These are phyloP conservation scores for Cryptocheilus praepositus DNA, from an alignment of 2,888 invertebrate genomes.

Conservation along the genomic window DNA sequence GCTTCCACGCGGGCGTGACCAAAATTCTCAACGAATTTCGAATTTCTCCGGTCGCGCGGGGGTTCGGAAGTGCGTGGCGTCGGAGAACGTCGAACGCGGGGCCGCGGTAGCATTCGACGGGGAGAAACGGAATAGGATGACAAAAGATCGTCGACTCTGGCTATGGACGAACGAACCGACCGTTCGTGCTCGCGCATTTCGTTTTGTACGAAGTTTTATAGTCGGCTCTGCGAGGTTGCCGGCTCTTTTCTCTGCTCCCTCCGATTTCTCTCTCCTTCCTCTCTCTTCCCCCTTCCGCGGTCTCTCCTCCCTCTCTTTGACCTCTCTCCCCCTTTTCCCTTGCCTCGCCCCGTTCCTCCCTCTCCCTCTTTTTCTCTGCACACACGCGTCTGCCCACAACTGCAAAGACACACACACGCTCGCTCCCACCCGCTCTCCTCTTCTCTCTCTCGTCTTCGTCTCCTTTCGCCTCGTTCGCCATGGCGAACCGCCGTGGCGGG, in stretches of 20 bases:
- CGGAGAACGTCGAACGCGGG: too few species aligned
- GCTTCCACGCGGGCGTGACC: too few species aligned
- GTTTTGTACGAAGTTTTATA: slow-evolving; percentile 66
- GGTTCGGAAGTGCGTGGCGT: too few species aligned
- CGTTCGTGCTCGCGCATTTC: slow-evolving; percentile 55
- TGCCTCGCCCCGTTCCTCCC: slow-evolving; percentile 2
- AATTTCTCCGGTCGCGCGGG: too few species aligned
- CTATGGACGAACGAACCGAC: slow-evolving; percentile 45
- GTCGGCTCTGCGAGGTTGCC: slow-evolving; percentile 66
- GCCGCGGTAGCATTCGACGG: too few species aligned
- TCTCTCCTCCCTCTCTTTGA: slow-evolving; percentile 4
- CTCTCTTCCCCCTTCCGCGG: slow-evolving; percentile 12
- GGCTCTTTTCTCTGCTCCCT: slow-evolving; percentile 53
- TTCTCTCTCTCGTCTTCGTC: slow-evolving; percentile 13
- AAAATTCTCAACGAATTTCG: too few species aligned
- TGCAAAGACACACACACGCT: slow-evolving; percentile 16
- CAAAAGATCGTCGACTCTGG: slow-evolving; percentile 37
- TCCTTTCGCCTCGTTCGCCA: not conserved
- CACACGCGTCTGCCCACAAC: slow-evolving; percentile 15
- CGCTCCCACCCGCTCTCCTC: slow-evolving; percentile 1
- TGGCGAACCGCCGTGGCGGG: not conserved
- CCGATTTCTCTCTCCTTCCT: slow-evolving; percentile 31
- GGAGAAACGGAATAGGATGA: slow-evolving; percentile 38
- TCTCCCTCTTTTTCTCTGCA: slow-evolving; percentile 13
- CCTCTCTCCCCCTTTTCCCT: not conserved